Conservation (phyloP, 2,797 vertebrate species). For the Mastacembelus armatus region DNA sequence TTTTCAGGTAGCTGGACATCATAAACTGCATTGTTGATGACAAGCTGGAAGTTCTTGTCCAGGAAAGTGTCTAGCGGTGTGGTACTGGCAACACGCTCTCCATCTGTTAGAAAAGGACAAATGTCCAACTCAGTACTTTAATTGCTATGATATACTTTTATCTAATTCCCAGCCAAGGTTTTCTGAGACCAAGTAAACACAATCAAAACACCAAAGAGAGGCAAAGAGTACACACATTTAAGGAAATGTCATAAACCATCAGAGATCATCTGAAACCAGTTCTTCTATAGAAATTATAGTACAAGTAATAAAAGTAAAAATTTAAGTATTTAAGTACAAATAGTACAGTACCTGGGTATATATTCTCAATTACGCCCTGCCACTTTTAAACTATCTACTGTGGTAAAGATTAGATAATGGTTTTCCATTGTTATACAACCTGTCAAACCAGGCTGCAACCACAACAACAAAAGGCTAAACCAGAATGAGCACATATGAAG, state of each 20-base stretch:
- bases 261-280: too few species aligned
- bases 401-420: too few species aligned
- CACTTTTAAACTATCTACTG: too few species aligned
- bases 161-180: neutral
- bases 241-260: neutral
- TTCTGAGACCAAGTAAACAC: neutral
- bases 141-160: neutral
- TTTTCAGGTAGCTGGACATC: slow-evolving; percentile 79
- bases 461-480: neutral
- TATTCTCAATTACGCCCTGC: too few species aligned
- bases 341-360: too few species aligned
- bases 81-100: slow-evolving; percentile 82
- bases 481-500: neutral
- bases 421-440: too few species aligned
- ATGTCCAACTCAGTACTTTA: neutral
- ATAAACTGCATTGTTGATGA: slow-evolving; percentile 86
- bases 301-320: too few species aligned
- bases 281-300: too few species aligned
- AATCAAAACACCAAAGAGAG: neutral
- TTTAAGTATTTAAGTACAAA: too few species aligned
- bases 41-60: slow-evolving; percentile 89
- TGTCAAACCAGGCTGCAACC: slow-evolving; percentile 12
- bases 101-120: slow-evolving; percentile 81
- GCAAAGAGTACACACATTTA: neutral
- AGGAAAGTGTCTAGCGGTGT: slow-evolving; percentile 87